Conservation (phyloP, 1,140 invertebrate species). For the Aethina tumida region DNA sequence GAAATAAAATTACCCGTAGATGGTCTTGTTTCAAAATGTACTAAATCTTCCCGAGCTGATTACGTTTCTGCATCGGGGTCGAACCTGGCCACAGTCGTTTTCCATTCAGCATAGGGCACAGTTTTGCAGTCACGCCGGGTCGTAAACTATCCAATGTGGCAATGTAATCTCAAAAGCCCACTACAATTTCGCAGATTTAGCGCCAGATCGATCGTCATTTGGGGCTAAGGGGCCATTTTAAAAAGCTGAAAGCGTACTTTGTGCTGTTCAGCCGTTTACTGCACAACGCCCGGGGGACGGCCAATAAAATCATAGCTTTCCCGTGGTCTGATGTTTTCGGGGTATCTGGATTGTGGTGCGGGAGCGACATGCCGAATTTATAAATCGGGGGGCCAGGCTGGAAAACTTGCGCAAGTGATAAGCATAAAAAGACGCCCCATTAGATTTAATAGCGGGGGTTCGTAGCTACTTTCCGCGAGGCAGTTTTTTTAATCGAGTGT, state of each 20-base stretch:
- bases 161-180: slow-evolving; percentile 25
- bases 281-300: slow-evolving; percentile 24
- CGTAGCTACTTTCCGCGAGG: too few species aligned
- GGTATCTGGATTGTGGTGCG: too few species aligned
- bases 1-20: too few species aligned
- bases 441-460: too few species aligned
- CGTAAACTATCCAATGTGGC: slow-evolving; percentile 13
- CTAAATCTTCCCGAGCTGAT: not conserved
- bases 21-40: not conserved
- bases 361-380: too few species aligned
- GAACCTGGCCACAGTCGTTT: not conserved
- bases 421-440: too few species aligned
- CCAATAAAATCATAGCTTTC: slow-evolving; percentile 32
- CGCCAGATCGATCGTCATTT: slow-evolving; percentile 35
- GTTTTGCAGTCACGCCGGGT: slow-evolving; percentile 1
- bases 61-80: not conserved
- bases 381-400: too few species aligned
- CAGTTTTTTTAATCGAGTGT: too few species aligned
- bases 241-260: slow-evolving; percentile 37
- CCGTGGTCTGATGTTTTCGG: too few species aligned
- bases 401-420: too few species aligned
- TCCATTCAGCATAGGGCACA: slow-evolving; percentile 4
- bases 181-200: slow-evolving; percentile 33
- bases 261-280: slow-evolving; percentile 25
- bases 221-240: slow-evolving; percentile 34